Base-by-base conservation (phyloP, 2,113 vertebrate genomes). In the Vidua chalybeata region DNA sequence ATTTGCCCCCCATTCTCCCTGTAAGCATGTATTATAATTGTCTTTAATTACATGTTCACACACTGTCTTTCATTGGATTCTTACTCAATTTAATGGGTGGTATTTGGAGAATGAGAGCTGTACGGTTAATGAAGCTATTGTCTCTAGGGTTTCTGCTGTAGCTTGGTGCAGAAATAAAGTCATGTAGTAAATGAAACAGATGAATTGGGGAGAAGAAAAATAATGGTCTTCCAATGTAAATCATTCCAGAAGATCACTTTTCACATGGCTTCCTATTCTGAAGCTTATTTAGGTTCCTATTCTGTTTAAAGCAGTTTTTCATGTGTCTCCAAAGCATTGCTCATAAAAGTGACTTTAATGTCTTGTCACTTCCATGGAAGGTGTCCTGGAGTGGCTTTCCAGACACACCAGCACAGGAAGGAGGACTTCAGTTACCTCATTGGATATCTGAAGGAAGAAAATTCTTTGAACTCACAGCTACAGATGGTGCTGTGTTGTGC, bases 1-100 rank as follows among this genome's bases (percentile, higher is more conserved):
- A 89, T 63, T 96, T 83, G 63, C 26, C 37, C 67, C 51, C 33
- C 41, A 30, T 77, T 96, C 35, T 92, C 30, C 30, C 59, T 80
- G 14, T 55, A 61, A 84, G 66, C 43, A 15, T 85, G 67, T 62
- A 13, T 90, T 89, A 69, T 91, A 93, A 71, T 94, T 93, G 69
- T 55, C 81, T 71, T 87, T 93, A 94, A 85, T 94, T 95, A 73
- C 67, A 73, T 66, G 74, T 92, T 95, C 77, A 35, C 30, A 33
- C 24, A 13, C 41, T 49, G 45, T 46, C 31, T 89, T 87, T 73
- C 49, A 22, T 21, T 91, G 67, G 35, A 59, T 81, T 74, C 51
- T 74, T 77, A 51, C 35, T 84, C 64, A 51, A 0, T 81, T 85
- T 85, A 87, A 33, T 82, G 81, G 69, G 21, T 87, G 17, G 31